Conservation (phyloP, 2,113 vertebrate species). For the Sturnira hondurensis region DNA sequence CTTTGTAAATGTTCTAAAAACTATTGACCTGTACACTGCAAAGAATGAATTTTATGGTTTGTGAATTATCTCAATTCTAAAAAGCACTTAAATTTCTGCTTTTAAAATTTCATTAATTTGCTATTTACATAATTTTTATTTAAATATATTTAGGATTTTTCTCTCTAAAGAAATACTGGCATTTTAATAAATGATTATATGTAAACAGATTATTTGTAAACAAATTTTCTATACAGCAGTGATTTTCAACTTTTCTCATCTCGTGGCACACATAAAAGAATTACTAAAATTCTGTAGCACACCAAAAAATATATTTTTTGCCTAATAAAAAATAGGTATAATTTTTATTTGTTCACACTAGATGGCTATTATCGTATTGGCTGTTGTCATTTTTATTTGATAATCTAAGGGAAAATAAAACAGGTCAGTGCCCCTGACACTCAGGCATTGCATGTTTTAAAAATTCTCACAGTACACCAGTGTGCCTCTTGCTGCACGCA, state of each 20-base stretch:
- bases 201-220: background rate
- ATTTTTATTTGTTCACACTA: background rate
- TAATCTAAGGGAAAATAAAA: background rate
- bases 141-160: background rate
- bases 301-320: background rate
- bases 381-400: background rate
- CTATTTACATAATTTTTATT: background rate
- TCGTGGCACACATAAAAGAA: background rate
- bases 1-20: background rate
- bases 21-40: background rate
- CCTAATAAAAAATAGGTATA: background rate
- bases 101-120: background rate
- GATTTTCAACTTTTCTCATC: background rate
- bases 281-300: background rate
- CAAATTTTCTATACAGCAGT: background rate
- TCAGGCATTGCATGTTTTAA: background rate
- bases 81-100: background rate
- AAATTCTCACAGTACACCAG: background rate
- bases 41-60: background rate
- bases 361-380: background rate
- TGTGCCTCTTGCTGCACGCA: background rate
- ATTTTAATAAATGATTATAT: conserved; percentile 10
- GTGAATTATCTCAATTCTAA: background rate
- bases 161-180: background rate
- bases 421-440: background rate